Percentiles rank a stretch among this genome's conserved stretches.
phyloP scores from a whole-genome alignment of 2,797 vertebrate genomes.

The Enteromius viviparus region DNA sequence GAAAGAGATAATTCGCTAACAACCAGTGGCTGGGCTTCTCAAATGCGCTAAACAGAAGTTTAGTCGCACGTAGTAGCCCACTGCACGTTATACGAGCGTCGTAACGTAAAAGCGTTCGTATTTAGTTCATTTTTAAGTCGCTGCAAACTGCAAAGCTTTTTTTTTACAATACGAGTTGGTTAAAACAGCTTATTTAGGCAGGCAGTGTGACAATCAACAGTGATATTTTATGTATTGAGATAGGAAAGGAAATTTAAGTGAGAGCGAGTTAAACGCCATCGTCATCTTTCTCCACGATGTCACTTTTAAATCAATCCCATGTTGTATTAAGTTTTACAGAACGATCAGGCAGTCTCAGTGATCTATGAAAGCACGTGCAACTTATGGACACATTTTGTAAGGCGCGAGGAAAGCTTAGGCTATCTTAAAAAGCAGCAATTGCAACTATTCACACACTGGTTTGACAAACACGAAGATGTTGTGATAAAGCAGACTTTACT shows the following conservation, averaged over 20 bases:
- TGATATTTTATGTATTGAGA: background rate
- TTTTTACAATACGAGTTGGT: background rate
- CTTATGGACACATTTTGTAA: background rate
- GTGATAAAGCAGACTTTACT: background rate
- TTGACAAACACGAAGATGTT: background rate
- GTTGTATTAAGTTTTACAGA: background rate
- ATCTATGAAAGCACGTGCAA: background rate
- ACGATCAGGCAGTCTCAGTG: background rate
- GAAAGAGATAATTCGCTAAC: slow-evolving; percentile 42
- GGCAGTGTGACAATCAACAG: background rate
- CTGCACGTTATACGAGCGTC: background rate
- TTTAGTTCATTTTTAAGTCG: background rate
- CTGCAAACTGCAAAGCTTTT: background rate
- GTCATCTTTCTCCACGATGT: background rate
- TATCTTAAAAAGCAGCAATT: background rate
- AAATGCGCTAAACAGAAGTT: slow-evolving; percentile 7
- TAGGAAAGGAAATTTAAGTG: background rate
- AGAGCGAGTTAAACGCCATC: background rate
- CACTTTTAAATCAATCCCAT: background rate
- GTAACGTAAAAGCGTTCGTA: background rate
- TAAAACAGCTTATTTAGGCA: background rate
- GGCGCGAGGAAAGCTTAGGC: background rate
- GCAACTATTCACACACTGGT: background rate
- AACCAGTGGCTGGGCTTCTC: background rate
- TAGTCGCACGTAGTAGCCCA: background rate